Conservation (phyloP, 2,113 vertebrate genomes). For the Ornithorhynchus anatinus region DNA sequence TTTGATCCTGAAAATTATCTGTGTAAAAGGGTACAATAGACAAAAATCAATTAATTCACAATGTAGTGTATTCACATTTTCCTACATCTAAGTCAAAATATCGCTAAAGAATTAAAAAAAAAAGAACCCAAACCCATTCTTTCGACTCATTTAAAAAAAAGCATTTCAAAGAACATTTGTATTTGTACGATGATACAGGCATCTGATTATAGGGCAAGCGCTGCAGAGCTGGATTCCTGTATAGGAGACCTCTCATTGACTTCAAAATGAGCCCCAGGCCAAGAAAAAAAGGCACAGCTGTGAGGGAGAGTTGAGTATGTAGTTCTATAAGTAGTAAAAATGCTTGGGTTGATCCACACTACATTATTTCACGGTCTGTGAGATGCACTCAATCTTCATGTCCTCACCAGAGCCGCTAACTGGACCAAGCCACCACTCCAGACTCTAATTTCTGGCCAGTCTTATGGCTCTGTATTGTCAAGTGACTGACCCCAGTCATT, state of each 20-base stretch:
- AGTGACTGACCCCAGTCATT: no score
- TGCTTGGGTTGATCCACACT: not conserved
- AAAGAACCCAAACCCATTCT: not conserved
- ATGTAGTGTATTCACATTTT: not conserved
- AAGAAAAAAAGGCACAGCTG: not conserved
- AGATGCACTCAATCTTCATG: not conserved
- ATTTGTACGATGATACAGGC: no score
- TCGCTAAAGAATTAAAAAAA: not conserved
- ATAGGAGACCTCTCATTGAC: no score
- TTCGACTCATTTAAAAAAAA: not conserved
- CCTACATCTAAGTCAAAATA: not conserved
- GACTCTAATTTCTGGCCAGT: no score
- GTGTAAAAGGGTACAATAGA: slow-evolving; percentile 19
- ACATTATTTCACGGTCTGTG: not conserved
- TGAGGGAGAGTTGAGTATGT: not conserved
- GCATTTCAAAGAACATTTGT: not conserved
- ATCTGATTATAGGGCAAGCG: not conserved
- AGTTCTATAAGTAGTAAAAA: not conserved
- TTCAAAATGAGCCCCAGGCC: not conserved
- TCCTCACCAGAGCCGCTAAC: not conserved
- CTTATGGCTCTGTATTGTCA: no score
- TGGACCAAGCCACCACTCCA: no score
- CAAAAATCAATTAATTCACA: slow-evolving; percentile 11
- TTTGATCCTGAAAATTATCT: slow-evolving; percentile 99
- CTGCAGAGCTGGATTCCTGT: no score